These are phyloP conservation scores for Teleogryllus oceanicus DNA, from an alignment of 2,888 invertebrate genomes.

Conservation along the genomic window DNA sequence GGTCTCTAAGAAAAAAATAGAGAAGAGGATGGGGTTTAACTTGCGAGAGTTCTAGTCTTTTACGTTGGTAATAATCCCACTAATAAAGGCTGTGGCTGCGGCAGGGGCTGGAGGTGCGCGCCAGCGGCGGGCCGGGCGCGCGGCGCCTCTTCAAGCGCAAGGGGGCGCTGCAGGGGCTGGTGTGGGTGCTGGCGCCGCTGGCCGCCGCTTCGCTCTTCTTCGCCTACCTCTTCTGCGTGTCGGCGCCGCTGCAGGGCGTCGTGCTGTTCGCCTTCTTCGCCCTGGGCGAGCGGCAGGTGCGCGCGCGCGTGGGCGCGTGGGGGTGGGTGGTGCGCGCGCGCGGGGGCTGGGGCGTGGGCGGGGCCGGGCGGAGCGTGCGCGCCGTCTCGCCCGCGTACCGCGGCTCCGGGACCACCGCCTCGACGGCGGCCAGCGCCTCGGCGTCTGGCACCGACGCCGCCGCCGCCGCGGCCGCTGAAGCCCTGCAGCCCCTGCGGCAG, in stretches of 20 bases:
- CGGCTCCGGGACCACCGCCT: not conserved
- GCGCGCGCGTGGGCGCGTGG: not conserved
- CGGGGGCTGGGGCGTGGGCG: not conserved
- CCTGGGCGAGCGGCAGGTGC: conserved; percentile 40
- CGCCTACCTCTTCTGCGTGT: conserved; percentile 62
- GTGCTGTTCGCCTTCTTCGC: conserved; percentile 61
- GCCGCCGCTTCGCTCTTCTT: conserved; percentile 53
- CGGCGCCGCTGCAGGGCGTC: conserved; percentile 60
- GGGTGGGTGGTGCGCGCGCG: not conserved
- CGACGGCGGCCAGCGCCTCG: not conserved
- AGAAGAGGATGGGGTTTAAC: too few species aligned
- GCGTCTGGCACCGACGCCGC: too few species aligned
- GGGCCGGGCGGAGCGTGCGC: not conserved
- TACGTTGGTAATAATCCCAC: too few species aligned
- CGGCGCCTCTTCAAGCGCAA: conserved; percentile 52
- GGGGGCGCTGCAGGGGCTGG: conserved; percentile 59
- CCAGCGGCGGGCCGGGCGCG: conserved; percentile 43
- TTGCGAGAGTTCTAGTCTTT: too few species aligned
- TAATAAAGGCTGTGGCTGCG: too few species aligned
- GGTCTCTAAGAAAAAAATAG: too few species aligned
- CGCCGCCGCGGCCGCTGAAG: too few species aligned
- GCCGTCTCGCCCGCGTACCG: not conserved
- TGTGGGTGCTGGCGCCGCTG: conserved; percentile 61
- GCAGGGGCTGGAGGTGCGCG: too few species aligned
- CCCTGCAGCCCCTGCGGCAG: too few species aligned